Conservation (phyloP, 2,888 invertebrate species). For the Podabrus alpinus region DNA sequence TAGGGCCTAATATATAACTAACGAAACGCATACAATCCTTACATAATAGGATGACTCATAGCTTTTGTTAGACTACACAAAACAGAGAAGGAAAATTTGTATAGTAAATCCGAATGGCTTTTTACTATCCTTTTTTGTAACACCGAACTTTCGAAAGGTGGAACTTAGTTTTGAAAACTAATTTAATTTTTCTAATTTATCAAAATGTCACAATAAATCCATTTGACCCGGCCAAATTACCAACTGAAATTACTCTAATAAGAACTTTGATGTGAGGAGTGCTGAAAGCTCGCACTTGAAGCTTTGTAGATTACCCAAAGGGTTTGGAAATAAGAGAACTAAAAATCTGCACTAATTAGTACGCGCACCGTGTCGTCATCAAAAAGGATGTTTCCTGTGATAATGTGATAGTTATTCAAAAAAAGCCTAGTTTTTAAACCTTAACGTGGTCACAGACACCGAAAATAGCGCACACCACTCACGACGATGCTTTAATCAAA, state of each 20-base stretch:
- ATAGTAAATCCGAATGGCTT: neutral
- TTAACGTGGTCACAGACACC: neutral
- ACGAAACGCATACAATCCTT: constrained; percentile 21
- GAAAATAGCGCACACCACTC: neutral
- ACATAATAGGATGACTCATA: constrained; percentile 5
- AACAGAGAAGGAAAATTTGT: neutral
- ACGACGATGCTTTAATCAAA: neutral
- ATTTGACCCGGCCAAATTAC: neutral
- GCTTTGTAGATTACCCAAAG: neutral
- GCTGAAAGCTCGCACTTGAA: neutral
- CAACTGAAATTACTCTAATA: neutral
- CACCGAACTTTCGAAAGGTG: neutral
- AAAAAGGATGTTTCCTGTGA: neutral
- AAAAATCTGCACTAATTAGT: neutral
- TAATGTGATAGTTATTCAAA: neutral
- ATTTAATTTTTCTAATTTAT: neutral
- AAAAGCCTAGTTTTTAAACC: neutral
- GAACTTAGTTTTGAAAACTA: neutral
- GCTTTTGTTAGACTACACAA: neutral
- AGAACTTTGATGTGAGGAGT: neutral
- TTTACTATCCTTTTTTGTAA: neutral
- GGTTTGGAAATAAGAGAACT: neutral
- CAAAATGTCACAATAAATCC: neutral
- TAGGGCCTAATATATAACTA: constrained; percentile 15
- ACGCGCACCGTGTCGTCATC: neutral